phyloP scores from a whole-genome alignment of 2,797 vertebrate genomes.

The Acipenser oxyrinchus region DNA sequence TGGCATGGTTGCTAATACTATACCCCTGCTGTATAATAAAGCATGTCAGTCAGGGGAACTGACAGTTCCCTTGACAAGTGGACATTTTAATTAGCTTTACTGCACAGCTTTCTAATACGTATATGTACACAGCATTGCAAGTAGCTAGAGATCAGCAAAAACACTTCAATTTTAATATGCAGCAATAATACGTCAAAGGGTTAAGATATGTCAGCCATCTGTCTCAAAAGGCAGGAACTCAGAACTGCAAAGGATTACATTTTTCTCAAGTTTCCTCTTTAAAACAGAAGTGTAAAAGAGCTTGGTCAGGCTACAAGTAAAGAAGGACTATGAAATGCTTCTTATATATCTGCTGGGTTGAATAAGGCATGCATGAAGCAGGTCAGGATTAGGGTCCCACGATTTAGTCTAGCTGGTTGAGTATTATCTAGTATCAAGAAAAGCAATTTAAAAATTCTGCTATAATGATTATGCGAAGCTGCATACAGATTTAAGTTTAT shows the following conservation, averaged over 20 bases:
- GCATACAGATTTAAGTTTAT: slow-evolving; percentile 44
- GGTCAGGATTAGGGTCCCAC: slow-evolving; percentile 34
- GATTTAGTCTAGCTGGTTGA: slow-evolving; percentile 26
- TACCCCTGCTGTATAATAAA: slow-evolving; percentile 9
- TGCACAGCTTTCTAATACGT: neutral
- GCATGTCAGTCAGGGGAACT: neutral
- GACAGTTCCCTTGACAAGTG: neutral
- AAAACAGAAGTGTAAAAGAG: too few relatives aligned
- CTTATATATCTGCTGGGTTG: slow-evolving; percentile 23
- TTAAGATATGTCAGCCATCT: neutral
- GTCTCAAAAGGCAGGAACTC: neutral
- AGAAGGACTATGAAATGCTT: too few relatives aligned
- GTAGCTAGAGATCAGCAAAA: neutral
- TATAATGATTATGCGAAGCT: slow-evolving; percentile 44
- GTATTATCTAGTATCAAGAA: slow-evolving; percentile 32
- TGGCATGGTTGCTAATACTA: neutral
- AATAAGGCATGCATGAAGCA: slow-evolving; percentile 27
- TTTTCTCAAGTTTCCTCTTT: too few relatives aligned
- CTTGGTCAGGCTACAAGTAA: too few relatives aligned
- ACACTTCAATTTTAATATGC: slow-evolving; percentile 1
- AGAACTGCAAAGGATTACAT: neutral
- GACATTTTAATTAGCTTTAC: slow-evolving; percentile 5
- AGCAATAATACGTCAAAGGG: slow-evolving; percentile 1
- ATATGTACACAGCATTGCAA: neutral
- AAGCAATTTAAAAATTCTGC: slow-evolving; percentile 30